phyloP scores from a whole-genome alignment of 2,113 vertebrate species.

The Gorsachius goisagi region DNA sequence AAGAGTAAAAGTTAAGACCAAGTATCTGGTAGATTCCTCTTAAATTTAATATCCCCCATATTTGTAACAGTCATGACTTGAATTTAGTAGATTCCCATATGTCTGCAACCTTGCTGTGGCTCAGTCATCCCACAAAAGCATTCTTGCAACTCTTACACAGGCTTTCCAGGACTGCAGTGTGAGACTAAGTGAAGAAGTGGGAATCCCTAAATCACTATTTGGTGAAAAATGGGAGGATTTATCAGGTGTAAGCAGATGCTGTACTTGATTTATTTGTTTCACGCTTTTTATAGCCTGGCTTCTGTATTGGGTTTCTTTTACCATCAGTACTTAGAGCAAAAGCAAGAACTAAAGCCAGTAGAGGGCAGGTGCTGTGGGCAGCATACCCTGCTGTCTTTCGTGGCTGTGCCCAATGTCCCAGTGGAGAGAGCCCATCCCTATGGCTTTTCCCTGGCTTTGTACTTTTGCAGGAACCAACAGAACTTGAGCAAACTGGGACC shows the following conservation, averaged over 20 bases:
- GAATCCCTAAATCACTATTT: neutral
- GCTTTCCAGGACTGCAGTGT: neutral
- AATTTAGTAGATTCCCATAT: neutral
- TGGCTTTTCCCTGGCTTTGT: neutral
- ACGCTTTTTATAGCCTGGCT: neutral
- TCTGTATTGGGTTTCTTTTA: neutral
- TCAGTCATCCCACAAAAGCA: neutral
- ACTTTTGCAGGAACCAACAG: neutral
- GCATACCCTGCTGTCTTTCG: neutral
- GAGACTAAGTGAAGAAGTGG: neutral
- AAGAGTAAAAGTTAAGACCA: neutral
- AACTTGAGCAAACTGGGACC: neutral
- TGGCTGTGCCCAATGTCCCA: neutral
- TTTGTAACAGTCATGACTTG: neutral
- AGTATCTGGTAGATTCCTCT: neutral
- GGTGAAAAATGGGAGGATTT: neutral
- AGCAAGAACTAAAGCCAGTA: neutral
- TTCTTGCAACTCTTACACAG: neutral
- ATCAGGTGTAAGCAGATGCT: neutral
- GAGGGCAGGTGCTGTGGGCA: neutral
- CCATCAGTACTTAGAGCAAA: neutral
- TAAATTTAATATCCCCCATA: neutral
- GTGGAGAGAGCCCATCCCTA: neutral
- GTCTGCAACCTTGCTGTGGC: neutral
- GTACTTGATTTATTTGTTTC: neutral